Evolutionary conservation across 2,888 invertebrate genomes (phyloP).

Genomic region (Venusia cambrica): DNA sequence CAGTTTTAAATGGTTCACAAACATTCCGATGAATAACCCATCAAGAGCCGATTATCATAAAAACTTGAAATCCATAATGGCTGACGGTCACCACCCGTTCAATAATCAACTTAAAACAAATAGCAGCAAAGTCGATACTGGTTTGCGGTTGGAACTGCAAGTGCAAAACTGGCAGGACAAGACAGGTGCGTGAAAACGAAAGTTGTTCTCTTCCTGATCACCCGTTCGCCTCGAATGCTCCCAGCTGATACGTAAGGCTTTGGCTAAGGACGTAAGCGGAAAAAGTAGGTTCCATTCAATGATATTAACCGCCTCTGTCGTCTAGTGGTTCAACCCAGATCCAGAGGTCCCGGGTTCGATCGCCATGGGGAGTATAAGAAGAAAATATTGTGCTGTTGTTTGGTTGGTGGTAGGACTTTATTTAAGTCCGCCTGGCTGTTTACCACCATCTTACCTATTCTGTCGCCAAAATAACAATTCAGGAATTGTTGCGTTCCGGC

Average conservation of each 20-base stretch:
- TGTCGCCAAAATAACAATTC: too few species aligned
- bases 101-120: slow-evolving; percentile 12
- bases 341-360: too few species aligned
- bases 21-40: slow-evolving; percentile 21
- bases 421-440: too few species aligned
- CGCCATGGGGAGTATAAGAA: too few species aligned
- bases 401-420: too few species aligned
- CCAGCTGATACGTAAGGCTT: slow-evolving; percentile 45
- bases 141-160: slow-evolving; percentile 36
- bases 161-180: slow-evolving; percentile 61
- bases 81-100: slow-evolving; percentile 19
- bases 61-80: slow-evolving; percentile 30
- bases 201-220: slow-evolving; percentile 79
- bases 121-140: slow-evolving; percentile 38
- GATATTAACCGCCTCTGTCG: too few species aligned
- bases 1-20: slow-evolving; percentile 20
- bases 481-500: too few species aligned
- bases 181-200: slow-evolving; percentile 79
- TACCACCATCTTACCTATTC: too few species aligned
- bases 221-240: slow-evolving; percentile 67
- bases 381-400: too few species aligned
- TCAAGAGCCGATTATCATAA: slow-evolving; percentile 30
- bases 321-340: too few species aligned
- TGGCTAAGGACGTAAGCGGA: slow-evolving; percentile 46
- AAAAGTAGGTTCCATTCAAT: too few species aligned